Evolutionary conservation across 2,888 invertebrate genomes (phyloP), one percentile per base, ranked within the genome.

Genomic region (Macrosiphum euphorbiae): DNA sequence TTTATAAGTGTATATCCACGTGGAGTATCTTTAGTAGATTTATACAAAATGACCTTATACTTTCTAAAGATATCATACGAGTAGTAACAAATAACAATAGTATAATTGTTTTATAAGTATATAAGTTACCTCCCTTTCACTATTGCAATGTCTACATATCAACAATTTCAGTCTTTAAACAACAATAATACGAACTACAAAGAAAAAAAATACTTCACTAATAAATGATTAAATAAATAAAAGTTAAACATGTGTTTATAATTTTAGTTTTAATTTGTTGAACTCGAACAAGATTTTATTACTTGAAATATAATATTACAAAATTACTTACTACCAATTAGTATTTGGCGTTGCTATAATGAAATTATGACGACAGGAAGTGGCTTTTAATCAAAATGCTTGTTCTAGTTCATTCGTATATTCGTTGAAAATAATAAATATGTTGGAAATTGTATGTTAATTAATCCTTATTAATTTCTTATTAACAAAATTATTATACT

Each of bases 21-120:
- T 41, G 16, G 7, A 50, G 16, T 52, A 88, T 55, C 78, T 90
- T 24, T 78, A 67, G 35, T 78, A 91, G 84, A 91, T 52, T 84
- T 52, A 13, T 84, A 84, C 16, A 58, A 58, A 47, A 85, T 86
- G n/a, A 58, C 91, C 91, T 91, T 91, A 58, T 86, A 91, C 91
- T 91, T 91, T 91, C 91, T 91, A 91, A 91, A 44, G 55, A 44
- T 86, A 86, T 58, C 50, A 47, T 58, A 52, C 24, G 35, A 90
- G 28, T 28, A 52, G 35, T n/a, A n/a, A n/a, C n/a, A n/a, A n/a
- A 55, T 44, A 55, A 91, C 91, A 91, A 91, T 91, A 55, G 85
- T 85, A 55, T 85, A 85, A 91, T 55, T 85, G 55, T 85, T 85
- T 85, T 91, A 91, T 85, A 85, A 91, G 55, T 52, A 91, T 85